Evolutionary conservation across 2,113 vertebrate genomes (phyloP).

Genomic region (Tauraco erythrolophus): DNA sequence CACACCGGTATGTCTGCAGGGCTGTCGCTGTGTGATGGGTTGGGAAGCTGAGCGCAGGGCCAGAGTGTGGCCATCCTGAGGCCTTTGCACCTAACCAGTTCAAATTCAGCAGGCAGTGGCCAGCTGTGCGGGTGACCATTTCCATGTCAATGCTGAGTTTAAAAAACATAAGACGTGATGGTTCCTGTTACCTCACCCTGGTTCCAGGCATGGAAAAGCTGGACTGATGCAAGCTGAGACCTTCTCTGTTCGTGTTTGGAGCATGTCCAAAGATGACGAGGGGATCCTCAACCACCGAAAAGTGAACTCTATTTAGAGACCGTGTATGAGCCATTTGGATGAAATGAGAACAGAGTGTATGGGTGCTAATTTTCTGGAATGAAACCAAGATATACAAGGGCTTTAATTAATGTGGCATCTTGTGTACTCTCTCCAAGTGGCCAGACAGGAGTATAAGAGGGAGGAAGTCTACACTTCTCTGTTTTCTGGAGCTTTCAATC

Average conservation of each 20-base stretch:
- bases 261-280: not conserved
- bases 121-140: not conserved
- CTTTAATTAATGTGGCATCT: not conserved
- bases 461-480: not conserved
- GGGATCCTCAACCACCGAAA: not conserved
- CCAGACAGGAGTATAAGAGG: not conserved
- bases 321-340: not conserved
- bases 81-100: not conserved
- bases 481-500: not conserved
- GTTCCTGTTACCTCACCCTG: not conserved
- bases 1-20: constrained; percentile 23
- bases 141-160: not conserved
- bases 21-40: rapidly evolving
- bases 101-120: not conserved
- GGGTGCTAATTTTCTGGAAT: not conserved
- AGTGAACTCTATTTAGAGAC: not conserved
- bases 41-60: not conserved
- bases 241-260: not conserved
- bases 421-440: not conserved
- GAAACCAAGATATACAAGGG: not conserved
- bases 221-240: not conserved
- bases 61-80: not conserved
- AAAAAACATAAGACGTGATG: too few species aligned
- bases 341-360: not conserved
- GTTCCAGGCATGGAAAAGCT: not conserved